phyloP scores from a whole-genome alignment of 2,113 vertebrate species.

The Ictalurus punctatus region DNA sequence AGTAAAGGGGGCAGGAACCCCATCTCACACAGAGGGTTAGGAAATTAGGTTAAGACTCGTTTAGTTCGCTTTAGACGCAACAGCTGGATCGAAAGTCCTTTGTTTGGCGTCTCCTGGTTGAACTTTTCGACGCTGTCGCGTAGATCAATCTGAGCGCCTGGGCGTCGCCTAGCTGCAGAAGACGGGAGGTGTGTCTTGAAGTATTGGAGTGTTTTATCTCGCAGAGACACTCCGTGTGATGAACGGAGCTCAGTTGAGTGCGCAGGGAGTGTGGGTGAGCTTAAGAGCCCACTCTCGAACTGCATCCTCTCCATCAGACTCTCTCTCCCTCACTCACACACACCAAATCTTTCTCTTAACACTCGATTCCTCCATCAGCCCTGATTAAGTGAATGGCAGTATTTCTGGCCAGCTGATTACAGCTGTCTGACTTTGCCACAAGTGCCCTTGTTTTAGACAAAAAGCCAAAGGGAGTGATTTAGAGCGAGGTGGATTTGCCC shows the following conservation, averaged over 20 bases:
- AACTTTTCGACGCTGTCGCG: neutral
- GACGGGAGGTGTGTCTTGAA: neutral
- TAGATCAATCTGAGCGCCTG: neutral
- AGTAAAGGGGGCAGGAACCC: neutral
- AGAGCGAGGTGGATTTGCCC: slow-evolving; percentile 27
- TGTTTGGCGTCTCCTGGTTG: neutral
- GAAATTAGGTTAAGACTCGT: slow-evolving; percentile 6
- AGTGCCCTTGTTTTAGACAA: slow-evolving; percentile 51
- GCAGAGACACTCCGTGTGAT: slow-evolving; percentile 17
- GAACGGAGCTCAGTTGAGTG: slow-evolving; percentile 23
- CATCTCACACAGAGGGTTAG: neutral
- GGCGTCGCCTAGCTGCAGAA: neutral
- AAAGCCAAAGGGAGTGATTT: slow-evolving; percentile 44
- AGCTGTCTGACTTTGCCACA: slow-evolving; percentile 54
- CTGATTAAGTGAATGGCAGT: slow-evolving; percentile 54
- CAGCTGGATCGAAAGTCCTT: neutral
- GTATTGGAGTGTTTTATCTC: slow-evolving; percentile 32
- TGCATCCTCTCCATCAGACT: slow-evolving; percentile 38
- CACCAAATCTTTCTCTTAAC: slow-evolving; percentile 13
- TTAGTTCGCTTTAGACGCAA: neutral
- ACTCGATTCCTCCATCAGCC: slow-evolving; percentile 38
- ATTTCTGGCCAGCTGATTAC: slow-evolving; percentile 53
- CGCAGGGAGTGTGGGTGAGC: slow-evolving; percentile 17
- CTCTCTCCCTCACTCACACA: neutral
- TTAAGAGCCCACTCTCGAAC: slow-evolving; percentile 36